Evolutionary conservation across 1,140 invertebrate species (phyloP).

Genomic region (Leptoteleia sp.): DNA sequence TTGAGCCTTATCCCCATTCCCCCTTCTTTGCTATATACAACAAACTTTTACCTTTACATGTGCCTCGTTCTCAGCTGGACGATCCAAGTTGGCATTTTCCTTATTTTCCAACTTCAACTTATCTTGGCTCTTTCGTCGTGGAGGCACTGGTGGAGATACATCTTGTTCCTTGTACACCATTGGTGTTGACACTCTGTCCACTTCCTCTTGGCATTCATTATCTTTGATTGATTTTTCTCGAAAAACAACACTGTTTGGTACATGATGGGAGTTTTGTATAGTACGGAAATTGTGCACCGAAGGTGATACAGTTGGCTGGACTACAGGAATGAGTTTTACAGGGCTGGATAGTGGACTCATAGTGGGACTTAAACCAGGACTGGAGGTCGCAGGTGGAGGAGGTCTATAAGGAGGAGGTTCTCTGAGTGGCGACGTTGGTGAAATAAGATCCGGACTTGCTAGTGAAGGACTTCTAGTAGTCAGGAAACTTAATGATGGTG

Average conservation of each 20-base stretch:
- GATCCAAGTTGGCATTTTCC: constrained; percentile 76
- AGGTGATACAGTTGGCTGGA: constrained; percentile 35
- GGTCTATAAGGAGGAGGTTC: constrained; percentile 86
- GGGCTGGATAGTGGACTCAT: constrained; percentile 49
- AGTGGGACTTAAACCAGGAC: constrained; percentile 61
- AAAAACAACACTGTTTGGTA: constrained; percentile 31
- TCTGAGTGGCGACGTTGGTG: constrained; percentile 74
- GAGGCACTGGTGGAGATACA: constrained; percentile 82
- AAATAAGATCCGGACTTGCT: constrained; percentile 69
- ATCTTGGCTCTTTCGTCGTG: constrained; percentile 81
- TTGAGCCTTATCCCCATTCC: constrained; percentile 1
- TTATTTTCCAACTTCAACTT: constrained; percentile 81
- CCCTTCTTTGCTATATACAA: constrained; percentile 15
- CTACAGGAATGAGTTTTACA: constrained; percentile 50
- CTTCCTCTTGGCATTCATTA: constrained; percentile 53
- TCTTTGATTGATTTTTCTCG: constrained; percentile 50
- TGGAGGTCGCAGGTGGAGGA: constrained; percentile 83
- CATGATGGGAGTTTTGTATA: constrained; percentile 30
- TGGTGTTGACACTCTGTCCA: constrained; percentile 20
- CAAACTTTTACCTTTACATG: constrained; percentile 72
- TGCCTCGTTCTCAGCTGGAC: constrained; percentile 64
- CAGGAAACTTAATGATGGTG: constrained; percentile 66
- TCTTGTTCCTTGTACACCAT: constrained; percentile 27
- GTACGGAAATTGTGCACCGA: constrained; percentile 25
- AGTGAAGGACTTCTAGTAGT: constrained; percentile 67